Percentiles rank a stretch among this genome's conserved stretches.
Evolutionary conservation across 2,888 invertebrate genomes (phyloP).

Genomic region (Zygogramma bicolorata): DNA sequence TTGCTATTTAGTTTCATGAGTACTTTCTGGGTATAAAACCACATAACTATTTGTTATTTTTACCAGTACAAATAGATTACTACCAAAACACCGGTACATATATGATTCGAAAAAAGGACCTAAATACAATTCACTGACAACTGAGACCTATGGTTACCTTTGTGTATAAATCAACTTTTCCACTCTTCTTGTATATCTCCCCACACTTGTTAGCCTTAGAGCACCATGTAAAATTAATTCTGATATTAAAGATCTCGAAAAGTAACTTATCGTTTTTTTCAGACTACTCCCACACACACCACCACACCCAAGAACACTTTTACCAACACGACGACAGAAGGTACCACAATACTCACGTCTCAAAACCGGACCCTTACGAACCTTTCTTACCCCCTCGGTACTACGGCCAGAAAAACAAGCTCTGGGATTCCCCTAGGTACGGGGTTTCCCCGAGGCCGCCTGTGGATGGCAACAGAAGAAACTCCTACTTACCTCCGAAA

Average conservation of each 20-base stretch:
- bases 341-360: conserved; percentile 22
- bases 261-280: conserved; percentile 46
- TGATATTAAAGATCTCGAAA: conserved; percentile 8
- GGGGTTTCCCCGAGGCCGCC: conserved; percentile 46
- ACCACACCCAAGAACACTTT: conserved; percentile 32
- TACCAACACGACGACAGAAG: conserved; percentile 38
- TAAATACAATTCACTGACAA: too few species aligned
- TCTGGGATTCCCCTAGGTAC: conserved; percentile 60
- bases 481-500: conserved; percentile 57
- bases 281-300: conserved; percentile 58
- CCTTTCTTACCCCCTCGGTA: conserved; percentile 53
- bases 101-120: too few species aligned
- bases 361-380: conserved; percentile 38
- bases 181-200: neutral
- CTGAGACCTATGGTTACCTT: too few species aligned
- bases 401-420: conserved; percentile 52
- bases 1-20: too few species aligned
- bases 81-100: too few species aligned
- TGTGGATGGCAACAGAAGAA: conserved; percentile 39
- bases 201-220: neutral
- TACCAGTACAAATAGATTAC: too few species aligned
- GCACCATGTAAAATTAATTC: conserved; percentile 3
- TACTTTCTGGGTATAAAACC: too few species aligned
- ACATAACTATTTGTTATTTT: too few species aligned
- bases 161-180: too few species aligned